Evolutionary conservation across 2,113 vertebrate species (phyloP), one percentile per base, ranked within the genome.

Genomic region (Jacana jacana): DNA sequence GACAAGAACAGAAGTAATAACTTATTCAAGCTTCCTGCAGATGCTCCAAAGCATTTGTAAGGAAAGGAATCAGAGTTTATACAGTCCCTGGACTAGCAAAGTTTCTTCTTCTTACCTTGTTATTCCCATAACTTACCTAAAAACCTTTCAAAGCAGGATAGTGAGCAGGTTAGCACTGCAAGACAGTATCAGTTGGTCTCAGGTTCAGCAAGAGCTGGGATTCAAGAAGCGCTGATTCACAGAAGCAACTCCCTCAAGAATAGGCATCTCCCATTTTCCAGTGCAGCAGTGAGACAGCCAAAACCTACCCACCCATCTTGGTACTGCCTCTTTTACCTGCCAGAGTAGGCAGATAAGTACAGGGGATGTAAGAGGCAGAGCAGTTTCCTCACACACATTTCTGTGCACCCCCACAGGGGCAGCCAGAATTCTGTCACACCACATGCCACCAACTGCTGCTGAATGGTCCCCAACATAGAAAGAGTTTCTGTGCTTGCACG

Each of bases 151-250:
- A 39, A 64, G 42, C 60, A 86, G 31, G 44, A 8, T 33, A 78
- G 13, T 3, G 17, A 88, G 75, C 60, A 77, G n/a, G 42, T 70
- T 4, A 57, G 48, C 52, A 48, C 51, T 9, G 28, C 31, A 37
- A 37, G n/a, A 58, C 0, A 0, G 16, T 23, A 88, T 17, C 39
- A 11, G 7, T 13, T 3, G 0, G 35, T 7, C 58, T 44, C 11
- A 9, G 6, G 33, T n/a, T 35, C n/a, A 30, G 46, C 55, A 86
- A 44, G 17, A 81, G 25, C n/a, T 3, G 1, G 20, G 30, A 78
- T 10, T 52, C 19, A 46, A 35, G 46, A 60, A 52, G 35, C 18
- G 1, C 13, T 1, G 11, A 71, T 23, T 18, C 70, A 68, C 39
- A 72, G 35, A 70, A 88, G 40, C 18, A 49, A 3, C 19, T 71